Evolutionary conservation across 2,797 vertebrate genomes (phyloP).

Genomic region (Parauchenoglanis punctatus): DNA sequence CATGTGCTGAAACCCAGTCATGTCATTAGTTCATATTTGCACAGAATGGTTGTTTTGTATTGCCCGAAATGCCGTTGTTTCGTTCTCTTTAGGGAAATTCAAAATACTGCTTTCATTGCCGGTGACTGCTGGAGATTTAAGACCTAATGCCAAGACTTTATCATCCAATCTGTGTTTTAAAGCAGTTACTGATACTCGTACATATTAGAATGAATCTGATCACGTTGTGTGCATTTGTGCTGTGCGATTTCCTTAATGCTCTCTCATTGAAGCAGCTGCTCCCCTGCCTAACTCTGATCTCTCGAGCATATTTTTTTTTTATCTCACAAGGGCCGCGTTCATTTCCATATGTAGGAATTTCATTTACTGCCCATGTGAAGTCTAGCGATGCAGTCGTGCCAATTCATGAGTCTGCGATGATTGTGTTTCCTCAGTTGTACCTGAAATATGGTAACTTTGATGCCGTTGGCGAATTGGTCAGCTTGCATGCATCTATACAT

Average conservation of each 20-base stretch:
- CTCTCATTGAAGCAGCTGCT: not conserved
- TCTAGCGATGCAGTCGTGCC: slow-evolving; percentile 17
- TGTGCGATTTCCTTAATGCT: slow-evolving; percentile 25
- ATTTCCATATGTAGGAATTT: slow-evolving; percentile 33
- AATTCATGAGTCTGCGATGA: not conserved
- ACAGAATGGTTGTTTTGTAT: slow-evolving; percentile 20
- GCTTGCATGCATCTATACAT: not conserved
- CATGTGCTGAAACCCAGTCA: slow-evolving; percentile 1
- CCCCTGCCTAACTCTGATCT: not conserved
- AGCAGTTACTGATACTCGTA: not conserved
- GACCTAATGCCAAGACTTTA: slow-evolving; percentile 30
- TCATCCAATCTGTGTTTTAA: slow-evolving; percentile 40
- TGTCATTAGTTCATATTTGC: slow-evolving; percentile 19
- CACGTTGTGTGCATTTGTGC: not conserved
- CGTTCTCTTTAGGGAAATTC: slow-evolving; percentile 11
- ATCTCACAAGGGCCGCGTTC: slow-evolving; percentile 26
- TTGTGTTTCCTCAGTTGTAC: not conserved
- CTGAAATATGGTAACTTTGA: not conserved
- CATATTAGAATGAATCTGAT: not conserved
- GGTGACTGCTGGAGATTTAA: slow-evolving; percentile 12
- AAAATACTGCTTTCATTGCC: not conserved
- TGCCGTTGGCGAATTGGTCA: not conserved
- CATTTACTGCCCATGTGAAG: slow-evolving; percentile 21
- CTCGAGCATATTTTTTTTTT: slow-evolving; percentile 10
- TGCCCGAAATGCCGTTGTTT: not conserved